Evolutionary conservation across 2,113 vertebrate genomes (phyloP), one percentile per base, ranked within the genome.

Genomic region (Dicentrarchus labrax): DNA sequence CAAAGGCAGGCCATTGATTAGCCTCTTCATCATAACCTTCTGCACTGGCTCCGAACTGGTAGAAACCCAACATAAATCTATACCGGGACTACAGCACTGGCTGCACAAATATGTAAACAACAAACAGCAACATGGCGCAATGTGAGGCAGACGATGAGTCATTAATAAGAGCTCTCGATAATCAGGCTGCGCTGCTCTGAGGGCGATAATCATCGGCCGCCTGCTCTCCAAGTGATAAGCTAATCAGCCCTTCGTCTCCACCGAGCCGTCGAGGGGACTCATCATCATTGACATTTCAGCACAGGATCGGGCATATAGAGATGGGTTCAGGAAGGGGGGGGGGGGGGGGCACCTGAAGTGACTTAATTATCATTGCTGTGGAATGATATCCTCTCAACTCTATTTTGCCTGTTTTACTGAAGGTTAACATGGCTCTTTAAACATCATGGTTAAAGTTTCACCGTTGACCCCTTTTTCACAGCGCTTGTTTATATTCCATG

Each of bases 161-260:
- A 91, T 88, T 91, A 93, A 90, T 91, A 80, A 85, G 86, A 82
- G 82, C 88, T 82, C 88, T 91, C 65, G 47, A 90, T 89, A 89
- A 94, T 91, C 90, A 92, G 81, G 80, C 85, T 8, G 81, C 36
- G 82, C 48, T 1, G 86, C 85, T 89, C 75, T 57, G 72, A 84
- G 87, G 80, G 75, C 21, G 88, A 93, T 93, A 88, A 92, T 88
- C 90, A 91, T 90, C 83, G 75, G 84, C 87, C 76, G 88, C 87
- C 91, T 92, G 91, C 90, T 90, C 89, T 85, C 87, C 74, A 62
- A 79, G 75, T 86, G 93, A 94, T 94, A 91, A 94, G 91, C 91
- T 91, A 91, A 94, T 94, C 93, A 92, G 88, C 82, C 76, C 82
- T 84, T 50, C 75, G 72, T 86, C 89, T 86, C 65, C 82, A 59